phyloP scores from a whole-genome alignment of 2,888 invertebrate species.

The Epistrophella euchroma region DNA sequence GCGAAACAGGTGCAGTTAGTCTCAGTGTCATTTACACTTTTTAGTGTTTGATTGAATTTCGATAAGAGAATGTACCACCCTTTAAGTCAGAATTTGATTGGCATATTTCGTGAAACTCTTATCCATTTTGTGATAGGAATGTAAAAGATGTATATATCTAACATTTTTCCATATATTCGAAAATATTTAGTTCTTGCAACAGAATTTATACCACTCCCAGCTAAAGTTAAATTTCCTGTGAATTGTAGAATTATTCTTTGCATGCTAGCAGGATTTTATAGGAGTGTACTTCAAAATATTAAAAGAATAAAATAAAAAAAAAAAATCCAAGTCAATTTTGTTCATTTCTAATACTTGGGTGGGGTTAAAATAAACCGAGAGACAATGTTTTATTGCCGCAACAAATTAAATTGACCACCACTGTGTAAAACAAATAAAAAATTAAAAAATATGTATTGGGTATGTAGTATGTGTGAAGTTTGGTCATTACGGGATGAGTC shows the following conservation, averaged over 20 bases:
- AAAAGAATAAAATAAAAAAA: neutral
- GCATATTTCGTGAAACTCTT: slow-evolving; percentile 3
- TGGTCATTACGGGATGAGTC: too few species aligned
- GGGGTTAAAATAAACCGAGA: too few species aligned
- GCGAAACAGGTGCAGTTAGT: slow-evolving; percentile 24
- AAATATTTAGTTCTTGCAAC: slow-evolving; percentile 1
- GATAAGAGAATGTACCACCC: slow-evolving; percentile 18
- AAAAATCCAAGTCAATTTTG: neutral
- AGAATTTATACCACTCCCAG: slow-evolving; percentile 2
- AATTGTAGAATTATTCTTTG: neutral
- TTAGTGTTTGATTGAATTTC: slow-evolving; percentile 7
- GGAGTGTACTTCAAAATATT: neutral
- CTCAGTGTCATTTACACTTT: slow-evolving; percentile 1
- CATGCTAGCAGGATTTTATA: neutral
- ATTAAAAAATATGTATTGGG: too few species aligned
- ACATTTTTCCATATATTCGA: neutral
- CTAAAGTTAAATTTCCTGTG: neutral
- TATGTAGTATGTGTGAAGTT: too few species aligned
- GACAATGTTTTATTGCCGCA: neutral
- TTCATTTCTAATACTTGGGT: neutral
- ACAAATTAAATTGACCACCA: neutral
- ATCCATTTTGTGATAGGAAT: neutral
- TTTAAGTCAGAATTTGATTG: slow-evolving; percentile 13
- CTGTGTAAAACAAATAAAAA: too few species aligned
- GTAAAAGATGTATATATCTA: neutral